These are phyloP conservation scores for Physeter macrocephalus DNA, from an alignment of 2,113 vertebrate species.

Conservation along the genomic window DNA sequence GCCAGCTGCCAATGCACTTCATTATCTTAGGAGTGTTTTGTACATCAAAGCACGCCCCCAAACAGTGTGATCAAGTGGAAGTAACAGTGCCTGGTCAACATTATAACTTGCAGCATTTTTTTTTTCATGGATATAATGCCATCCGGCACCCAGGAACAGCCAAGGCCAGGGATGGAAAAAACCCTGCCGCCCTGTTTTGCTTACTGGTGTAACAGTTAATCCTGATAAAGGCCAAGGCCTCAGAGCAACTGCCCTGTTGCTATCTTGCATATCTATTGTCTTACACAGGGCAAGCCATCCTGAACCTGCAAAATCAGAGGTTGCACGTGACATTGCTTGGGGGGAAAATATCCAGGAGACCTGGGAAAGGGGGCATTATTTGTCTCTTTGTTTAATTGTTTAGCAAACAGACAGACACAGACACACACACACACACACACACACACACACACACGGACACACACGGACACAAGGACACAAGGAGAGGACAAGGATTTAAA, in stretches of 20 bases:
- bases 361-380: slow-evolving; percentile 55
- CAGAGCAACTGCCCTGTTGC: slow-evolving; percentile 70
- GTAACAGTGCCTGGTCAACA: slow-evolving; percentile 78
- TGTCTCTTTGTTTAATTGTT: slow-evolving; percentile 71
- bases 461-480: slow-evolving; percentile 46
- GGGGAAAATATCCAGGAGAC: slow-evolving; percentile 59
- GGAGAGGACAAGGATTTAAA: neutral
- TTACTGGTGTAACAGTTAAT: slow-evolving; percentile 80
- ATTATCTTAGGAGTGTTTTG: slow-evolving; percentile 81
- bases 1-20: slow-evolving; percentile 87
- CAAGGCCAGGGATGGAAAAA: slow-evolving; percentile 65
- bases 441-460: slow-evolving; percentile 50
- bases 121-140: slow-evolving; percentile 74
- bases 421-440: slow-evolving; percentile 47
- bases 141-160: slow-evolving; percentile 81
- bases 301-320: slow-evolving; percentile 66
- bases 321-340: neutral
- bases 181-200: slow-evolving; percentile 65
- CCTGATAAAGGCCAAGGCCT: slow-evolving; percentile 74
- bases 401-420: slow-evolving; percentile 60
- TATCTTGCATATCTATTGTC: slow-evolving; percentile 74
- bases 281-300: slow-evolving; percentile 59
- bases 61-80: slow-evolving; percentile 84
- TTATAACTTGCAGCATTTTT: slow-evolving; percentile 67
- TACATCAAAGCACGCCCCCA: slow-evolving; percentile 84